phyloP scores from a whole-genome alignment of 2,797 vertebrate genomes.

The Garrulus glandarius region DNA sequence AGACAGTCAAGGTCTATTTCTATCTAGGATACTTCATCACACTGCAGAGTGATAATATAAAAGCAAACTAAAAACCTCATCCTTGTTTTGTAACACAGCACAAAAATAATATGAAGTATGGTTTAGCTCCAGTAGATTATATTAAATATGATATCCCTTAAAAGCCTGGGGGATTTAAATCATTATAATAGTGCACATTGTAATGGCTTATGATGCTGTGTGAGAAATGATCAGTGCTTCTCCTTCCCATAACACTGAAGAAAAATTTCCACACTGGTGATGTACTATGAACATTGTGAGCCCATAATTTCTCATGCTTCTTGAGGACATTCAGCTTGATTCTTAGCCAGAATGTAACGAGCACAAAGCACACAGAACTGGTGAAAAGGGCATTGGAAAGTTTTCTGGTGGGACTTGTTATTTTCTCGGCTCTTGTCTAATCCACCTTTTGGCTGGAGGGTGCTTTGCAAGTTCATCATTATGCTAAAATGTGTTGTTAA shows the following conservation, averaged over 20 bases:
- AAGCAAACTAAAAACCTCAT: not conserved
- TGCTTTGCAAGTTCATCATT: not conserved
- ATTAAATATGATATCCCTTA: slow-evolving; percentile 26
- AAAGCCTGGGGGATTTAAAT: slow-evolving; percentile 35
- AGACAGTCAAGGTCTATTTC: not conserved
- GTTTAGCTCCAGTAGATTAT: not conserved
- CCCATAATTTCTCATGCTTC: not conserved
- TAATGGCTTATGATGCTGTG: not conserved
- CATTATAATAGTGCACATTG: not conserved
- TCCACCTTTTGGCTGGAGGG: not conserved
- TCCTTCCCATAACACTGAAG: not conserved
- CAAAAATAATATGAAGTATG: slow-evolving; percentile 1
- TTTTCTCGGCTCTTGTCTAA: not conserved
- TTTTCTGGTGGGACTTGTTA: not conserved
- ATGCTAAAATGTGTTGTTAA: not conserved
- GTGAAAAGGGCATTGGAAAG: not conserved
- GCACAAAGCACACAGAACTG: not conserved
- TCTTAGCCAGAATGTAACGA: not conserved
- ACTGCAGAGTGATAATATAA: not conserved
- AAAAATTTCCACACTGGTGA: not conserved
- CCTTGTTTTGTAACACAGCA: not conserved
- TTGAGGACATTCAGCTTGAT: not conserved
- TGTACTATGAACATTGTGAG: not conserved
- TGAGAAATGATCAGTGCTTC: slow-evolving; percentile 17
- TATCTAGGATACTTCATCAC: not conserved